A percentile compares a stretch with the other conserved stretches of the same genome.
These are phyloP conservation scores for Synergus gifuensis DNA, from an alignment of 2,888 invertebrate genomes.

Conservation along the genomic window DNA sequence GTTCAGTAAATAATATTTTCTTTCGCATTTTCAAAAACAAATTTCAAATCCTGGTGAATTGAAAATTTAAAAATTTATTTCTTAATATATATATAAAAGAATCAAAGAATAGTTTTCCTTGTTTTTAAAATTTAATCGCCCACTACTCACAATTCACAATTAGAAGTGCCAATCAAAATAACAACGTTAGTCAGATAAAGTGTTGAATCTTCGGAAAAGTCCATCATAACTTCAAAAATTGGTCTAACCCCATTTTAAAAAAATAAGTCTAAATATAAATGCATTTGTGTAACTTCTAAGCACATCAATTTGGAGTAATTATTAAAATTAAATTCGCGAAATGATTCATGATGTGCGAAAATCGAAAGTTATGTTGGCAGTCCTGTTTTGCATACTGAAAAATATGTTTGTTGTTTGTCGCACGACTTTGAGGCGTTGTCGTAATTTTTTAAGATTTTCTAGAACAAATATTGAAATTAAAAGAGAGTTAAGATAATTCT, in stretches of 20 bases:
- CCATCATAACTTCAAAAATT: neutral
- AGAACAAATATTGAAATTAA: neutral
- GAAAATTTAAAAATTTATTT: neutral
- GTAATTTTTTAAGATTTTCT: neutral
- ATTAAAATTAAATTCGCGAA: neutral
- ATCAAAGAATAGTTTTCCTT: too few relatives aligned
- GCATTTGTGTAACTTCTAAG: neutral
- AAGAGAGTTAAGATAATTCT: neutral
- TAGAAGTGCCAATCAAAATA: neutral
- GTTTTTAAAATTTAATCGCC: neutral
- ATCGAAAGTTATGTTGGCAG: neutral
- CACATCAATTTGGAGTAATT: neutral
- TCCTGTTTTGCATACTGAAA: neutral
- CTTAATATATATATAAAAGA: too few relatives aligned
- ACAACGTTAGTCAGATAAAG: neutral
- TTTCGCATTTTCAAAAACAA: neutral
- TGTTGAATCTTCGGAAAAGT: neutral
- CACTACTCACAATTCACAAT: neutral
- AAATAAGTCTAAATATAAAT: neutral
- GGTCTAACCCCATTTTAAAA: too few relatives aligned
- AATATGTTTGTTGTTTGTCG: neutral
- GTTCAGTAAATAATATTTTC: neutral
- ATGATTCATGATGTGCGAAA: neutral
- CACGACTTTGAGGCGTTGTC: neutral
- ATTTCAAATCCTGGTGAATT: neutral